Conservation (phyloP, 2,113 vertebrate genomes). For the Zeus faber region DNA sequence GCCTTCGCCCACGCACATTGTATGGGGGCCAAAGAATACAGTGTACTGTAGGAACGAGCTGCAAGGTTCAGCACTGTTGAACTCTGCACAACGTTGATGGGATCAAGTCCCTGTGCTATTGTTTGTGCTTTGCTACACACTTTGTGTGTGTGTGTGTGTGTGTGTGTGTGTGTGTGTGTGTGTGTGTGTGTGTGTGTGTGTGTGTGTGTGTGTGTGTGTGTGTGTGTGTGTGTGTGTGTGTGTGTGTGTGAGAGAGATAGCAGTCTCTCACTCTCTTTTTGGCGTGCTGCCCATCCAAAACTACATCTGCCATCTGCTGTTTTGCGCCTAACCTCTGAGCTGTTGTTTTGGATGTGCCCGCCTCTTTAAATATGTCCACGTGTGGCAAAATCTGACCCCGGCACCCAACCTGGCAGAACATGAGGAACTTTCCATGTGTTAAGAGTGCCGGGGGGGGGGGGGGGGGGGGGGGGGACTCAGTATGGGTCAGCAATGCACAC, state of each 20-base stretch:
- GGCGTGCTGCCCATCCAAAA: too few relatives aligned
- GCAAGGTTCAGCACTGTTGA: background rate
- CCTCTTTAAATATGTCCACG: slow-evolving; percentile 39
- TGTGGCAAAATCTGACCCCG: slow-evolving; percentile 56
- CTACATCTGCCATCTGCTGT: slow-evolving; percentile 22
- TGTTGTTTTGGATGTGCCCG: slow-evolving; percentile 17
- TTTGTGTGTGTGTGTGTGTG: slow-evolving; percentile 26
- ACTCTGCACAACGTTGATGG: background rate
- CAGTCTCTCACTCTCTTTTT: too few relatives aligned
- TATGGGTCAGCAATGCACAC: slow-evolving; percentile 47
- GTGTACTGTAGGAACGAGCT: background rate
- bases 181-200: background rate
- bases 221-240: background rate
- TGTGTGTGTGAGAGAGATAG: background rate
- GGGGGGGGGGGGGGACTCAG: slow-evolving; percentile 34
- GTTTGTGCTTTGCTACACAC: background rate
- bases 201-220: background rate
- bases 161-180: background rate
- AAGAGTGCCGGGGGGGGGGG: slow-evolving; percentile 22
- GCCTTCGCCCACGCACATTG: slow-evolving; percentile 3
- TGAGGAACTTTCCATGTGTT: slow-evolving; percentile 58
- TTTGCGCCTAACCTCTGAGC: background rate
- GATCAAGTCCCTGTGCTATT: slow-evolving; percentile 6
- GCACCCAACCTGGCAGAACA: slow-evolving; percentile 48
- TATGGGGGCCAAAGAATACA: slow-evolving; percentile 1